Evolutionary conservation across 2,113 vertebrate species (phyloP), one percentile per base, ranked within the genome.

Genomic region (Perca fluviatilis): DNA sequence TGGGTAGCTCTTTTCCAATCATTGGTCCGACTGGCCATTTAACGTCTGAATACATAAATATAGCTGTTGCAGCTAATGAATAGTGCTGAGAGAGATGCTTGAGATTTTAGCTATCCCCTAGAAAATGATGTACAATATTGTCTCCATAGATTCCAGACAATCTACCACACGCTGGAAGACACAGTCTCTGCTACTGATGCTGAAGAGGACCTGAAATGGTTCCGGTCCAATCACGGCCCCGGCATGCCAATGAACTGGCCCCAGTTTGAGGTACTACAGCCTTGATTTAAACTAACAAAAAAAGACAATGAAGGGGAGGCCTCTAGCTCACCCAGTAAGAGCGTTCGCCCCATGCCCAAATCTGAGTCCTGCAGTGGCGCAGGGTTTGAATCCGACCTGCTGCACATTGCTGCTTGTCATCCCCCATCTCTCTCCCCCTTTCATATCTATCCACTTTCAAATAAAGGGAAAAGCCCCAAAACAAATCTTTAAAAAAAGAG

Each of bases 181-280:
- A 96, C 92, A 12, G 93, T 99, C 85, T 95, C 96, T 88, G 93
- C 94, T 13, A 96, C 97, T 0, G 98, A 99, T 9, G 94, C 95
- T 0, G 94, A 97, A 53, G 98, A 99, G 61, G 98, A 99, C 88
- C 91, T 99, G 72, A 92, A 97, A 84, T 99, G 97, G 97, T 99
- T 99, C 92, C 93, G 96, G 83, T 95, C 96, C 88, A 98, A 95
- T 79, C 96, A 98, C 2, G 98, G 98, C 6, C 97, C 98, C 0
- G 98, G 97, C 82, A 99, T 99, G 98, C 95, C 97, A 23, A 99
- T 99, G 98, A 99, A 97, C 92, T 99, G 98, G 98, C 98, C 98
- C 2, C 97, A 98, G 91, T 99, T 99, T 93, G 98, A 99, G 97
- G 98, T 99, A 95, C 88, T 15, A 13, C 51, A 76, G 2, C 49